phyloP scores from a whole-genome alignment of 92 coral and sea anemone species.

The Parazoanthus darwini region DNA sequence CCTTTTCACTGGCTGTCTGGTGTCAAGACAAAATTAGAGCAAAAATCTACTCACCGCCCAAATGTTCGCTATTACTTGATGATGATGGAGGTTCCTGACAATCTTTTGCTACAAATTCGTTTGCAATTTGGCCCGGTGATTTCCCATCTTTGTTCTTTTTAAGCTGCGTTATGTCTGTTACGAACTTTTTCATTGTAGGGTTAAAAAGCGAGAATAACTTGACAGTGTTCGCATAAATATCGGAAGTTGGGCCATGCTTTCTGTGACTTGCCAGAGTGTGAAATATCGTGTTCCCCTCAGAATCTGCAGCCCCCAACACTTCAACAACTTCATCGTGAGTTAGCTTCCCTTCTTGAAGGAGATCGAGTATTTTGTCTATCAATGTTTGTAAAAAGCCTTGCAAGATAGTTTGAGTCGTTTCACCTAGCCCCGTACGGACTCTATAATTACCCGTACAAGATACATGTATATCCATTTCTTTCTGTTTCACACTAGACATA shows the following conservation, averaged over 20 bases:
- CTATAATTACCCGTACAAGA: not conserved
- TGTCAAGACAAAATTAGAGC: too few relatives aligned
- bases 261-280: not conserved
- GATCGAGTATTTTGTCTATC: not conserved
- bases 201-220: not conserved
- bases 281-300: slow-evolving; percentile 8
- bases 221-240: not conserved
- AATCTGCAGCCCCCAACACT: slow-evolving; percentile 7
- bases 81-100: not conserved
- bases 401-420: not conserved
- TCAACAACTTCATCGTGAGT: not conserved
- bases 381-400: not conserved
- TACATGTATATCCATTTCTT: not conserved
- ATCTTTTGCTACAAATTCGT: not conserved
- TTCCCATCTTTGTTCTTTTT: slow-evolving; percentile 15
- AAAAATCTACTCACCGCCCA: not conserved
- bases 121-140: not conserved
- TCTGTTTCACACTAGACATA: not conserved
- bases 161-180: not conserved
- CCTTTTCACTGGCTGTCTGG: not conserved
- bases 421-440: too few relatives aligned
- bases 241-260: not conserved
- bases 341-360: not conserved
- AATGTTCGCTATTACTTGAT: not conserved
- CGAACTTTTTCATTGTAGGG: not conserved